Evolutionary conservation across 2,797 vertebrate genomes (phyloP).

Genomic region (Characodon lateralis): DNA sequence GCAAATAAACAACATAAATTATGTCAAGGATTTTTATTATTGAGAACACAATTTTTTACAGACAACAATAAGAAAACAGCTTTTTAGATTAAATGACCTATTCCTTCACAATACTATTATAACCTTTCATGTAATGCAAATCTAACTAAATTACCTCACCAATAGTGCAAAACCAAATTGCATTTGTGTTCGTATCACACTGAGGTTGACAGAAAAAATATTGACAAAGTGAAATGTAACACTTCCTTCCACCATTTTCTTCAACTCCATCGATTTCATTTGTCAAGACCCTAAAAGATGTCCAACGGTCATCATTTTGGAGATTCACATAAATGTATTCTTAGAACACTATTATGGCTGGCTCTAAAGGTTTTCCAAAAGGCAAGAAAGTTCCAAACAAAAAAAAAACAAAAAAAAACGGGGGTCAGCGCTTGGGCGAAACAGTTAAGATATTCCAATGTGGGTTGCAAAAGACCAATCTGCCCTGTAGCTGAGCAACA

Average conservation of each 20-base stretch:
- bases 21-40: neutral
- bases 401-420: conserved; percentile 24
- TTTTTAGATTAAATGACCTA: neutral
- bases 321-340: conserved; percentile 70
- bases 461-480: conserved; percentile 58
- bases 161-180: conserved; percentile 41
- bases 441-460: conserved; percentile 62
- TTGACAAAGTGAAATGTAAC: conserved; percentile 50
- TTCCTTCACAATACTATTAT: conserved; percentile 22
- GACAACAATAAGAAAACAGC: conserved; percentile 3
- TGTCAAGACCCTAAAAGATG: conserved; percentile 69
- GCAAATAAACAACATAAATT: neutral
- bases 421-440: conserved; percentile 47
- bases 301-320: conserved; percentile 59
- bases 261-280: conserved; percentile 68
- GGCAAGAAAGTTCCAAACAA: conserved; percentile 53
- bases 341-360: conserved; percentile 59
- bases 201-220: conserved; percentile 51
- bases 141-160: conserved; percentile 37
- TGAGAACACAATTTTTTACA: neutral
- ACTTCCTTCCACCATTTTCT: conserved; percentile 66
- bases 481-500: conserved; percentile 79
- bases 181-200: conserved; percentile 46
- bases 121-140: conserved; percentile 42
- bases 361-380: conserved; percentile 61